Evolutionary conservation across 2,888 invertebrate genomes (phyloP).

Genomic region (Aleiodes alternator): DNA sequence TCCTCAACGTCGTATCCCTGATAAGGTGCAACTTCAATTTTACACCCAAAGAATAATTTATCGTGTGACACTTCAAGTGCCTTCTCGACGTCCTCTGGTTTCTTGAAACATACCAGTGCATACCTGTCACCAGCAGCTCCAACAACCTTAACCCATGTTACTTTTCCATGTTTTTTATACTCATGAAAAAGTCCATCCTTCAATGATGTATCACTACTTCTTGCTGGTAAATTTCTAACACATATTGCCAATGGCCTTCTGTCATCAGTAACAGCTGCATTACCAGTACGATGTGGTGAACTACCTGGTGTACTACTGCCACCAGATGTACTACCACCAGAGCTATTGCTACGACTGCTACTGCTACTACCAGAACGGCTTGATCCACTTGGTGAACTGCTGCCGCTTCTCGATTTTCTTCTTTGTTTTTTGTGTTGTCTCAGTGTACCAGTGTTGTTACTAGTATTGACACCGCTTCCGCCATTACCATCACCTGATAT

Average conservation of each 20-base stretch:
- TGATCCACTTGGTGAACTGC: slow-evolving; percentile 74
- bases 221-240: slow-evolving; percentile 91
- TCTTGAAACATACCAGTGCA: slow-evolving; percentile 97
- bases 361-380: slow-evolving; percentile 78
- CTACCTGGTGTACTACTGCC: slow-evolving; percentile 79
- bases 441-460: slow-evolving; percentile 71
- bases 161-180: slow-evolving; percentile 99
- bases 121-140: slow-evolving; percentile 94
- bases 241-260: slow-evolving; percentile 91
- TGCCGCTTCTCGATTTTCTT: slow-evolving; percentile 72
- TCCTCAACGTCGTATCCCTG: slow-evolving; percentile 92
- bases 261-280: slow-evolving; percentile 80
- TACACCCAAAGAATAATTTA: slow-evolving; percentile 97
- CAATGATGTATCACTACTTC: slow-evolving; percentile 94
- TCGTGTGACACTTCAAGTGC: slow-evolving; percentile 97
- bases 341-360: slow-evolving; percentile 76
- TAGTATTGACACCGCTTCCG: slow-evolving; percentile 73
- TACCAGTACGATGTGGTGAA: slow-evolving; percentile 76
- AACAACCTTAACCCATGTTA: slow-evolving; percentile 95
- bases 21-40: slow-evolving; percentile 96
- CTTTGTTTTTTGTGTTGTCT: slow-evolving; percentile 75
- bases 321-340: slow-evolving; percentile 76
- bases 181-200: slow-evolving; percentile 99
- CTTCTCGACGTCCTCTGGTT: slow-evolving; percentile 97
- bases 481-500: slow-evolving; percentile 77